Conservation (phyloP, 2,113 vertebrate species). For the Stigmatopora nigra region DNA sequence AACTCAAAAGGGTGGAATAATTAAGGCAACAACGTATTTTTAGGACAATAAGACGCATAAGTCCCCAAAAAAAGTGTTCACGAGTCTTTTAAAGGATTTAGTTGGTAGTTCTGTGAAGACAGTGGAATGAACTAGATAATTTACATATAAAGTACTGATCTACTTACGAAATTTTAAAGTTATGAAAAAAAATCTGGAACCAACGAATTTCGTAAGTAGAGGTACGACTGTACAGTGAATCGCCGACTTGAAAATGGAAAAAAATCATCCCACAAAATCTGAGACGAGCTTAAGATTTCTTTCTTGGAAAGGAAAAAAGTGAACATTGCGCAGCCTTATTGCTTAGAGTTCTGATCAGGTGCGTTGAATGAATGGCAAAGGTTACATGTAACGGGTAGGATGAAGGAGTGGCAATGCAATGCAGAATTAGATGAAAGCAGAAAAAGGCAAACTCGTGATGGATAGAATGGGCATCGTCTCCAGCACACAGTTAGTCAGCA, state of each 20-base stretch:
- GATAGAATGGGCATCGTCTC: neutral
- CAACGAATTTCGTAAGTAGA: too few species aligned
- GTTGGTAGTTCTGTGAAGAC: too few species aligned
- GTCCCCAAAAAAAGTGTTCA: too few species aligned
- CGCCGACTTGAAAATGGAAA: neutral
- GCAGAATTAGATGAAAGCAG: conserved; percentile 14
- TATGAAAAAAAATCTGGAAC: too few species aligned
- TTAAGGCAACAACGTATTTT: too few species aligned
- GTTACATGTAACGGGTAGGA: conserved; percentile 28
- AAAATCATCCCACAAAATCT: neutral
- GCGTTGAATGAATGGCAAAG: conserved; percentile 26
- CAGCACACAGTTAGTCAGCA: neutral
- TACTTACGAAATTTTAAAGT: too few species aligned
- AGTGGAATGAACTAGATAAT: too few species aligned
- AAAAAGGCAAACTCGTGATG: conserved; percentile 4
- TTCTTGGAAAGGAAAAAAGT: neutral
- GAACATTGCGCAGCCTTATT: conserved; percentile 14
- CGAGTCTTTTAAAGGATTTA: too few species aligned
- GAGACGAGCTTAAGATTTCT: neutral
- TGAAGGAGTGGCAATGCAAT: conserved; percentile 16
- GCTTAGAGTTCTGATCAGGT: conserved; percentile 12
- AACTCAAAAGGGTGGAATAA: neutral
- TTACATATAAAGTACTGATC: too few species aligned
- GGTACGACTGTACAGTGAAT: neutral
- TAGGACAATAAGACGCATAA: too few species aligned